Percentiles rank a stretch among this genome's conserved stretches.
Conservation (phyloP, 2,113 vertebrate genomes). For the Salvelinus alpinus region DNA sequence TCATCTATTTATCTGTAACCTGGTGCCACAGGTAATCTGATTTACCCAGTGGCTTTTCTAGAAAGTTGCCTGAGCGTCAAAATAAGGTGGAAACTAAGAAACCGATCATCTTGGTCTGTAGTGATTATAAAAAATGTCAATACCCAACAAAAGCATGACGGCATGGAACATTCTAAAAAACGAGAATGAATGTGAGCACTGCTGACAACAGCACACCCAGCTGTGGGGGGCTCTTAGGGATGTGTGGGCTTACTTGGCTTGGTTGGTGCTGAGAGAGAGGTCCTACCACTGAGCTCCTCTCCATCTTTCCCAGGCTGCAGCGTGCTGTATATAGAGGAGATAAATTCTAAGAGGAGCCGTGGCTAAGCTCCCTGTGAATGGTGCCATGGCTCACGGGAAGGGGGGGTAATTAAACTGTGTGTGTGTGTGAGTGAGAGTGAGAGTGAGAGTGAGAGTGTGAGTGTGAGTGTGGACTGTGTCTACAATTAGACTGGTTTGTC, state of each 20-base stretch:
- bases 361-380: constrained; percentile 64
- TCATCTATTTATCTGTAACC: constrained; percentile 22
- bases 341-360: constrained; percentile 40
- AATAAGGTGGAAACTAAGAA: background rate
- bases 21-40: constrained; percentile 30
- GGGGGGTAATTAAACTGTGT: constrained; percentile 60
- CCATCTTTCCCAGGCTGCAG: constrained; percentile 21
- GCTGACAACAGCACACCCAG: background rate
- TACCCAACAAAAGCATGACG: background rate
- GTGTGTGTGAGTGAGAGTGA: constrained; percentile 35
- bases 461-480: background rate
- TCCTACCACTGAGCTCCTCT: background rate
- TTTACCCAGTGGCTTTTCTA: background rate
- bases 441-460: constrained; percentile 3
- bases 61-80: background rate
- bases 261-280: background rate
- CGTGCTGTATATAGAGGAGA: constrained; percentile 23
- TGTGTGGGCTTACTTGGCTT: background rate
- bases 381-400: constrained; percentile 49
- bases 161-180: background rate
- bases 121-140: background rate
- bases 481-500: background rate
- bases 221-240: background rate
- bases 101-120: background rate
- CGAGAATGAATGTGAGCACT: background rate